Base-by-base conservation (phyloP, 2,888 invertebrate species). In the Drosophila planitibia region DNA sequence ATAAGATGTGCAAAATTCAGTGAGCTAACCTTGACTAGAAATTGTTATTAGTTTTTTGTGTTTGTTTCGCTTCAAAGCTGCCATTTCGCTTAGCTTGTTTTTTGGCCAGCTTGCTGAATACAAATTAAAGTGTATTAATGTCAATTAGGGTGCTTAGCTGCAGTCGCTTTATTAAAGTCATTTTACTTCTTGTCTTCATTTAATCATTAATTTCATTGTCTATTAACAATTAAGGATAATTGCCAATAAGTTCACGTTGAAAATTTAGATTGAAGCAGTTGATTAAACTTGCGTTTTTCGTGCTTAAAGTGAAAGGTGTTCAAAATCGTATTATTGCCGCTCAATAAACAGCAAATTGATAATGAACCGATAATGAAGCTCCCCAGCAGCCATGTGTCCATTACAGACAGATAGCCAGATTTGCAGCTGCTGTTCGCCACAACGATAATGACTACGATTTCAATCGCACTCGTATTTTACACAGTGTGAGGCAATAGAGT, bases 401-500 rank as follows among this genome's bases (percentile, higher is more conserved):
- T 49, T 35, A 28, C 16, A 25, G 22, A 47, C 41, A 47, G 54
- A 37, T 37, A 59, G 54, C 39, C 58, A 51, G 68, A 25, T 25
- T 33, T 32, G 14, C 39, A 28, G 28, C 12, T 12, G 33, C 25
- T 68, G 30, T 28, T 30, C 12, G 30, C 52, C 52, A 30, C 30
- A 60, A 37, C 39, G 41, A 2, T 22, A 44, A n/a, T 16, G 30
- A 16, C 54, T 32, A 19, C 14, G 84, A 87, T 85, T 85, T 88
- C 84, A 85, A 88, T 88, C 88, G 65, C 75, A 74, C 75, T 71
- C 9, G 49, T 28, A 78, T 76, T 75, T 76, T 74, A 32, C 70
- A 58, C 6, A 25, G 68, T n/a, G 70, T 12, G 49, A 22, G 71
- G 55, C 62, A 81, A 61, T 64, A 65, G 74, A 76, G 74, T 63